Base-by-base conservation (phyloP, 2,888 invertebrate species). In the Chirona hameri region DNA sequence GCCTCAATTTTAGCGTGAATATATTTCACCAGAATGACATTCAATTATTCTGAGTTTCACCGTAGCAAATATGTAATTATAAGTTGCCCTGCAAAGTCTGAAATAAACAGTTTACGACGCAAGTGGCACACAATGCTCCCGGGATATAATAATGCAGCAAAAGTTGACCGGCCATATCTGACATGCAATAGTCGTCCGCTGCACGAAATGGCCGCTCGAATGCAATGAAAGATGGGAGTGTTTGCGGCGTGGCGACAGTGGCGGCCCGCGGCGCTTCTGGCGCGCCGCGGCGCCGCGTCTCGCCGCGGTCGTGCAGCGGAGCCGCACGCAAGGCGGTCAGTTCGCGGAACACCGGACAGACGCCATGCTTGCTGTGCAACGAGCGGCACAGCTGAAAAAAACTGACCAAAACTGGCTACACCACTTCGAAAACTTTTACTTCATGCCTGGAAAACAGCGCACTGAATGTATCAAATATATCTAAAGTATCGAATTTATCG, bases 21-120 rank as follows among this genome's bases (percentile, higher is more conserved):
- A 76, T 76, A 76, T 76, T 76, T 76, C 76, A 76, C 76, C 76
- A 76, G 76, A 76, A 76, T 46, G 76, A 76, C 76, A 76, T 76
- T 76, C 76, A 76, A 76, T 76, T 76, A 76, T 76, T 76, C 39
- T 46, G 76, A 76, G 24, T 76, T 76, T 76, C 76, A 76, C 76
- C 76, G 76, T 76, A 76, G 24, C 76, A 76, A 76, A 76, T 76
- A 76, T 76, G 76, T 76, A 76, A 76, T 76, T 76, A 76, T 24
- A 39, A 76, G 76, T 76, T 76, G 46, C 76, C 39, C 76, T 21
- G 76, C 39, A 46, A 76, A 76, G 39, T 76, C 76, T 76, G 76
- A 76, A 76, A 76, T 76, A 76, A 76, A 76, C 76, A 76, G 76
- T 76, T 76, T 76, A 76, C 76, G 76, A 76, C 24, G 46, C 21